A percentile compares a stretch with the other conserved stretches of the same genome.
Conservation (phyloP, 2,888 invertebrate genomes). For the Eupithecia tripunctaria region DNA sequence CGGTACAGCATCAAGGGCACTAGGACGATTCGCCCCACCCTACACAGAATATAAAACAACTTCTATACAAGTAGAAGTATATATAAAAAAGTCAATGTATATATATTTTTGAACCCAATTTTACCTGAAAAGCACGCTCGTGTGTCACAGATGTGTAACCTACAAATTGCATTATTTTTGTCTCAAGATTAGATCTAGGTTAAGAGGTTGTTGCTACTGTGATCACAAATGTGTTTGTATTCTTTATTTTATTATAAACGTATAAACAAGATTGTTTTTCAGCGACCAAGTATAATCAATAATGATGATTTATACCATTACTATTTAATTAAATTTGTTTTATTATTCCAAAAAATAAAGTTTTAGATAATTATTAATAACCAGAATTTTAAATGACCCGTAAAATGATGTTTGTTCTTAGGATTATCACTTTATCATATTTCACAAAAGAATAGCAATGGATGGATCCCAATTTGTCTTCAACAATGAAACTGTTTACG, state of each 20-base stretch:
- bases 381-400: not conserved
- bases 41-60: conserved; percentile 19
- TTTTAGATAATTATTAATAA: not conserved
- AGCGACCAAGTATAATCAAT: conserved; percentile 8
- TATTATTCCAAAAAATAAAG: not conserved
- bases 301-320: not conserved
- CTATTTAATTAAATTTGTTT: not conserved
- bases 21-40: conserved; percentile 51
- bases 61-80: too few species aligned
- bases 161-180: conserved; percentile 41
- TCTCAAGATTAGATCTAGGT: conserved; percentile 45
- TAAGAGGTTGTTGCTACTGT: conserved; percentile 44
- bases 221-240: conserved; percentile 30
- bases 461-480: not conserved
- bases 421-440: not conserved
- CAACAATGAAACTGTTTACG: not conserved
- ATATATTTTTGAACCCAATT: conserved; percentile 33
- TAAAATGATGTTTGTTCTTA: not conserved
- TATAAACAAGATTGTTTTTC: conserved; percentile 14
- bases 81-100: not conserved
- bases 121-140: conserved; percentile 35
- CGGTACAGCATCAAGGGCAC: conserved; percentile 57
- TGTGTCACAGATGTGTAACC: conserved; percentile 36
- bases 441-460: not conserved
- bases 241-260: conserved; percentile 25